A percentile compares a stretch with the other conserved stretches of the same genome.
These are phyloP conservation scores for Mythimna loreyi DNA, from an alignment of 2,888 invertebrate genomes.

Conservation along the genomic window DNA sequence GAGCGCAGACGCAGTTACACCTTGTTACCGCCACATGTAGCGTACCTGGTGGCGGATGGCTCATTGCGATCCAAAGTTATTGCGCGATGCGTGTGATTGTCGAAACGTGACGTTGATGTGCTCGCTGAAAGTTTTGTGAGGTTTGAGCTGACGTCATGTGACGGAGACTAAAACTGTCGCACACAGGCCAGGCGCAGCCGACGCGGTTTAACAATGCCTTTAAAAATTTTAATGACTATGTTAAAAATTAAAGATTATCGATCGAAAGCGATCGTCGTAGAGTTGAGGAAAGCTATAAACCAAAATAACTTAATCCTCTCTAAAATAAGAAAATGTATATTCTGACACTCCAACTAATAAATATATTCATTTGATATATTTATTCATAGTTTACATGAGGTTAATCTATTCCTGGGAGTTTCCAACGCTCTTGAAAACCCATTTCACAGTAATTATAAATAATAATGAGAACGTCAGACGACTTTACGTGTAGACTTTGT, in stretches of 20 bases:
- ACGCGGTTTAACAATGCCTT: not conserved
- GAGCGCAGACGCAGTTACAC: constrained; percentile 68
- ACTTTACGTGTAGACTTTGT: not conserved
- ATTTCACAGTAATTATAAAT: constrained; percentile 30
- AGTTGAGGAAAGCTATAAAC: not conserved
- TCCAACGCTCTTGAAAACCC: constrained; percentile 2
- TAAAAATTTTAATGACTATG: not conserved
- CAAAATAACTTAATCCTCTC: not conserved
- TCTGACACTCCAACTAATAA: not conserved
- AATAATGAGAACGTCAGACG: constrained; percentile 15
- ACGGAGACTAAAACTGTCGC: not conserved
- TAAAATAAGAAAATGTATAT: not conserved
- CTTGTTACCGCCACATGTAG: constrained; percentile 77
- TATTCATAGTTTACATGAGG: constrained; percentile 1
- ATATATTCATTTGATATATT: not conserved
- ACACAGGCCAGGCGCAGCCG: not conserved
- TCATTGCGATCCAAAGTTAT: constrained; percentile 62
- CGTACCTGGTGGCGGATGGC: constrained; percentile 68
- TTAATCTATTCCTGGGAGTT: constrained; percentile 4
- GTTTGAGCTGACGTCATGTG: not conserved
- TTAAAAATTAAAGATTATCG: not conserved
- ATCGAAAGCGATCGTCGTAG: not conserved
- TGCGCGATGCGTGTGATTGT: constrained; percentile 51
- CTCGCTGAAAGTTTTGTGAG: not conserved
- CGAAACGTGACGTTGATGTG: constrained; percentile 20